A percentile compares a stretch with the other conserved stretches of the same genome.
These are phyloP conservation scores for Phylloscopus trochiloides DNA, from an alignment of 2,113 vertebrate species.

Conservation along the genomic window DNA sequence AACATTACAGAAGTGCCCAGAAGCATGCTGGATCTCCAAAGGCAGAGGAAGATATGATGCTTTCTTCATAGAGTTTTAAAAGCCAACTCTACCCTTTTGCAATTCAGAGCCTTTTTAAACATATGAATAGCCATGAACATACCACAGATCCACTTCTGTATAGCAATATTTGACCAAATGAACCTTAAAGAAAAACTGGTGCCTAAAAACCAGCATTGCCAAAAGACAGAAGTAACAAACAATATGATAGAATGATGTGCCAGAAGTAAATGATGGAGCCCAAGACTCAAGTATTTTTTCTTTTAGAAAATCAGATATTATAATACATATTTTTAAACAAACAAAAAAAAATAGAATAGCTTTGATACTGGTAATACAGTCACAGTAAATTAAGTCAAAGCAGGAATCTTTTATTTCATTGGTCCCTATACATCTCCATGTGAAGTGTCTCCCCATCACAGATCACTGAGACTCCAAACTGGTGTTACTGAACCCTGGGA, in stretches of 20 bases:
- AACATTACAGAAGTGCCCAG: neutral
- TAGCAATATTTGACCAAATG: neutral
- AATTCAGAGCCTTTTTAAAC: neutral
- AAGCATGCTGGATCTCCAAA: neutral
- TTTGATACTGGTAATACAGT: neutral
- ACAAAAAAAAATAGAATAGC: neutral
- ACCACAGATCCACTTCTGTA: rapidly evolving
- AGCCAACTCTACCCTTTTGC: neutral
- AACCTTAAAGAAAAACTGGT: neutral
- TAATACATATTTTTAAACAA: neutral
- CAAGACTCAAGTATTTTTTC: neutral
- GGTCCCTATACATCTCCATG: neutral
- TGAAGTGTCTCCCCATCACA: rapidly evolving
- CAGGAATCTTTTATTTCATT: neutral
- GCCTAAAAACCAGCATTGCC: neutral
- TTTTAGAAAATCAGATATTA: neutral
- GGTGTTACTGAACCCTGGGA: neutral
- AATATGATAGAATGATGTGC: neutral
- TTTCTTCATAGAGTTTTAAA: neutral
- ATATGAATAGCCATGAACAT: neutral
- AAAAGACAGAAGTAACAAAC: neutral
- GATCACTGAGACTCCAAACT: neutral
- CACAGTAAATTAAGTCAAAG: neutral
- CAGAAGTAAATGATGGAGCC: neutral
- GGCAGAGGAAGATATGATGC: neutral